Conservation (phyloP, 2,888 invertebrate species). For the Tachystola acroxantha region DNA sequence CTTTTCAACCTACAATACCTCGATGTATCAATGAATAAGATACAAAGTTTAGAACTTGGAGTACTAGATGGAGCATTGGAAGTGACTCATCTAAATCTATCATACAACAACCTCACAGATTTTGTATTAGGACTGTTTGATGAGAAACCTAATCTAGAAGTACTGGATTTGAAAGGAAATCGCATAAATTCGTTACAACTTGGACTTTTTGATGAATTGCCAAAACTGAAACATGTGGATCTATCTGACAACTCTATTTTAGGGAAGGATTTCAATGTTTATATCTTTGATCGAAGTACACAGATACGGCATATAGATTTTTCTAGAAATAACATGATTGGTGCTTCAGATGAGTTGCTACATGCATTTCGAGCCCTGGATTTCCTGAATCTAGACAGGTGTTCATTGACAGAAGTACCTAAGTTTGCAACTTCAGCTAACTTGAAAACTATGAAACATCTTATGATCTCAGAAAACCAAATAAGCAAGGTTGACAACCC, state of each 20-base stretch:
- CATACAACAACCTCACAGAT: slow-evolving; percentile 34
- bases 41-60: slow-evolving; percentile 35
- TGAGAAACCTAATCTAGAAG: slow-evolving; percentile 33
- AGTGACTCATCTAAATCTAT: slow-evolving; percentile 40
- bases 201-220: slow-evolving; percentile 38
- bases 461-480: slow-evolving; percentile 45
- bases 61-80: slow-evolving; percentile 34
- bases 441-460: slow-evolving; percentile 41
- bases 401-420: slow-evolving; percentile 44
- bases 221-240: slow-evolving; percentile 37
- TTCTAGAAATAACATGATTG: slow-evolving; percentile 44
- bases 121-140: slow-evolving; percentile 46
- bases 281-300: slow-evolving; percentile 33
- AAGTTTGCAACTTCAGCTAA: slow-evolving; percentile 36
- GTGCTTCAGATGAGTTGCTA: slow-evolving; percentile 31
- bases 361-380: slow-evolving; percentile 30
- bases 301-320: slow-evolving; percentile 38
- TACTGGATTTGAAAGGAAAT: slow-evolving; percentile 45
- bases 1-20: slow-evolving; percentile 33
- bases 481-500: slow-evolving; percentile 33
- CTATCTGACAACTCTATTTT: slow-evolving; percentile 38
- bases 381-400: slow-evolving; percentile 37
- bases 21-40: slow-evolving; percentile 44
- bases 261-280: slow-evolving; percentile 31
- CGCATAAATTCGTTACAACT: slow-evolving; percentile 27